A percentile compares a stretch with the other conserved stretches of the same genome.
Evolutionary conservation across 2,888 invertebrate species (phyloP).

Genomic region (Embidobia sp.): DNA sequence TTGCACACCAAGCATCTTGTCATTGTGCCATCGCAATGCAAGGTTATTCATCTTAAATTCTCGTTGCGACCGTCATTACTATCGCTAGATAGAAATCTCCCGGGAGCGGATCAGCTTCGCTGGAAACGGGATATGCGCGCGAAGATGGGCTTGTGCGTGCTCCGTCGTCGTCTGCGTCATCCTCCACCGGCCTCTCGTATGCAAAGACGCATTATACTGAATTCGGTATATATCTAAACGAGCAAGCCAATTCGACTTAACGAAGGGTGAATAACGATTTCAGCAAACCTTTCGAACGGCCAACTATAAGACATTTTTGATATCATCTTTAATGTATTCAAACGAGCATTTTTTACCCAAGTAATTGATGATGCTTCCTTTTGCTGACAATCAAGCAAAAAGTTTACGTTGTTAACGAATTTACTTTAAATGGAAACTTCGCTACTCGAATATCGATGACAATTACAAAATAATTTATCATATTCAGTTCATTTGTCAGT

Average conservation of each 20-base stretch:
- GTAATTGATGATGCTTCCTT: constrained; percentile 51
- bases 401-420: constrained; percentile 34
- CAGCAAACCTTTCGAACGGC: constrained; percentile 54
- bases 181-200: constrained; percentile 52
- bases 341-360: constrained; percentile 40
- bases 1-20: constrained; percentile 77
- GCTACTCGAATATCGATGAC: not conserved
- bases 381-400: constrained; percentile 23
- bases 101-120: constrained; percentile 64
- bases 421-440: constrained; percentile 12
- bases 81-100: constrained; percentile 79
- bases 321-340: constrained; percentile 61
- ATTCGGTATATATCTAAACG: constrained; percentile 64
- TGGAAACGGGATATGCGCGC: constrained; percentile 66
- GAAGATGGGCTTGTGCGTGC: constrained; percentile 64
- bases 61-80: constrained; percentile 78
- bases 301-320: constrained; percentile 59
- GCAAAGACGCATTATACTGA: constrained; percentile 63
- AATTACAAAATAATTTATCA: not conserved
- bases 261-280: constrained; percentile 65
- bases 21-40: constrained; percentile 80
- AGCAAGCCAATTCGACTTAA: constrained; percentile 61
- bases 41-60: constrained; percentile 81
- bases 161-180: constrained; percentile 55
- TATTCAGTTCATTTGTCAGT: constrained; percentile 8